Evolutionary conservation across 2,797 vertebrate genomes (phyloP).

Genomic region (Meda fulgida): DNA sequence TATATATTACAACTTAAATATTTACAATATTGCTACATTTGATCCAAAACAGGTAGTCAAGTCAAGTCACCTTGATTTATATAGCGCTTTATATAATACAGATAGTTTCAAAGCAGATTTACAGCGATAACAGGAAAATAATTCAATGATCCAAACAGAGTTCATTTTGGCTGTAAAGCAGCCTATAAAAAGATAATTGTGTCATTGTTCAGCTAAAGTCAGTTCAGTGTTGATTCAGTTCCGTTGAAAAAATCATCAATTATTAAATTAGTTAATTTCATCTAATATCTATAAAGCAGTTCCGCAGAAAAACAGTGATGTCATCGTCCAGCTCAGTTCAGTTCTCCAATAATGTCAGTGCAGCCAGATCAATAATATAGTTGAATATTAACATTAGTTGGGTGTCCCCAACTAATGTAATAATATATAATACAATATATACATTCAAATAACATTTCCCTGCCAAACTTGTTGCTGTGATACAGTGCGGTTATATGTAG

Average conservation of each 20-base stretch:
- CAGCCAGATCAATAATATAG: not conserved
- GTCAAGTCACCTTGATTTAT: too few species aligned
- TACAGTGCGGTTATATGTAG: not conserved
- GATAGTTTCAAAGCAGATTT: not conserved
- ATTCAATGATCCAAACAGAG: too few species aligned
- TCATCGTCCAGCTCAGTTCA: too few species aligned
- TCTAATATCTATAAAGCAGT: not conserved
- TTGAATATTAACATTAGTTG: too few species aligned
- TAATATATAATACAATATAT: not conserved
- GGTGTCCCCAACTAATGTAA: not conserved
- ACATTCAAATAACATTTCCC: not conserved
- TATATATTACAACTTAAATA: too few species aligned
- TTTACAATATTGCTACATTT: not conserved
- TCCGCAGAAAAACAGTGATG: not conserved
- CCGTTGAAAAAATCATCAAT: too few species aligned
- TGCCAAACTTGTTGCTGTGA: not conserved
- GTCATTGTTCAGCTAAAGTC: too few species aligned
- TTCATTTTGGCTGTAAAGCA: too few species aligned
- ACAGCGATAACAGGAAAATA: not conserved
- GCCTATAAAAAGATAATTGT: too few species aligned
- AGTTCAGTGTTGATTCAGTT: too few species aligned
- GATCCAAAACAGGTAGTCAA: not conserved
- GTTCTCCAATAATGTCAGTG: not conserved
- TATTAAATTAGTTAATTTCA: not conserved
- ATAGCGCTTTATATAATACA: too few species aligned